Conservation (phyloP, 2,113 vertebrate genomes). For the Brachyhypopomus gauderio region DNA sequence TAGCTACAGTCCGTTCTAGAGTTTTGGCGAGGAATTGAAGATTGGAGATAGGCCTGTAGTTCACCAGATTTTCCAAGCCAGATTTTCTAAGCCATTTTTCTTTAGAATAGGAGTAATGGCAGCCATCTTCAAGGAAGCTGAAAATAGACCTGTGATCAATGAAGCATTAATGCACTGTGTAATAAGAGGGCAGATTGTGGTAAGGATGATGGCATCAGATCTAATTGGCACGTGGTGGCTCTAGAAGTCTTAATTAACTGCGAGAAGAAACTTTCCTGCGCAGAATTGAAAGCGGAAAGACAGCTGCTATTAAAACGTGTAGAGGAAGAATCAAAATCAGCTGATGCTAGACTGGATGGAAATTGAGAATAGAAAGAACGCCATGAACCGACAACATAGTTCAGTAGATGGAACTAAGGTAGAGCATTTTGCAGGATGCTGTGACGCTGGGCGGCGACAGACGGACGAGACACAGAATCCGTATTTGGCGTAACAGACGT, state of each 20-base stretch:
- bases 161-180: constrained; percentile 2
- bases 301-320: neutral
- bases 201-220: neutral
- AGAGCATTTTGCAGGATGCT: too few species aligned
- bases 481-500: too few species aligned
- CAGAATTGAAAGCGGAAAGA: neutral
- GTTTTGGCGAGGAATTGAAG: neutral
- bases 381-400: too few species aligned
- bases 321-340: too few species aligned
- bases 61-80: neutral
- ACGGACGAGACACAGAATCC: too few species aligned
- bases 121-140: constrained; percentile 14
- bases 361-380: too few species aligned
- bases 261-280: neutral
- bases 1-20: neutral
- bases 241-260: neutral
- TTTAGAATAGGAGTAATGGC: neutral
- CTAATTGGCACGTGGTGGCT: constrained; percentile 8
- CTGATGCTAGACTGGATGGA: too few species aligned
- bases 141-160: neutral
- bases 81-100: constrained; percentile 9
- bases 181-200: neutral
- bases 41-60: constrained; percentile 12
- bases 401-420: too few species aligned
- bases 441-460: too few species aligned